phyloP scores from a whole-genome alignment of 2,113 vertebrate species.

The Cyprichromis sp. region DNA sequence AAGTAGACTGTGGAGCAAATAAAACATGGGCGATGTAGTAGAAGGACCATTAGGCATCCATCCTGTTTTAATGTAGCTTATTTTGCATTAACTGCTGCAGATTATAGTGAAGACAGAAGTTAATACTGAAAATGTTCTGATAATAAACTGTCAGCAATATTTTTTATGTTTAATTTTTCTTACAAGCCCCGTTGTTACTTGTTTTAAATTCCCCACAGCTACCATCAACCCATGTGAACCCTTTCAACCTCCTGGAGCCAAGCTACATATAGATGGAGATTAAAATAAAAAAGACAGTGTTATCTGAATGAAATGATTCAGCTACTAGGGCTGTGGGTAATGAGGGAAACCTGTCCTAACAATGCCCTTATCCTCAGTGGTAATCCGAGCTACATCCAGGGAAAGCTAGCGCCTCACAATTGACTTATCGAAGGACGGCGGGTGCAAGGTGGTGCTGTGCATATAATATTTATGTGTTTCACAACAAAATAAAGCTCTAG shows the following conservation, averaged over 20 bases:
- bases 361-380: conserved; percentile 33
- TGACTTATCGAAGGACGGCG: background rate
- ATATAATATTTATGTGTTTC: background rate
- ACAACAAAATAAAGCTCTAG: conserved; percentile 22
- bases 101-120: background rate
- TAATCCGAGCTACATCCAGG: conserved; percentile 19
- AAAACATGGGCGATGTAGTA: background rate
- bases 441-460: background rate
- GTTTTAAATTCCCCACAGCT: background rate
- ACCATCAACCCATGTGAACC: background rate
- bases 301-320: background rate
- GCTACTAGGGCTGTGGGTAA: background rate
- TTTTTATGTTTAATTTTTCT: background rate
- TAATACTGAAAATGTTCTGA: background rate
- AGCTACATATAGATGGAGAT: background rate
- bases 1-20: background rate
- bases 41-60: background rate
- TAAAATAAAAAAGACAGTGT: background rate
- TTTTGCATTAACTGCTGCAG: background rate
- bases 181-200: background rate
- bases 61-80: background rate
- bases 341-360: conserved; percentile 32
- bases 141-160: background rate
- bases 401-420: background rate
- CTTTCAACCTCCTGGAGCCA: background rate